Evolutionary conservation across 2,113 vertebrate species (phyloP), one percentile per base, ranked within the genome.

Genomic region (Hippoglossus stenolepis): DNA sequence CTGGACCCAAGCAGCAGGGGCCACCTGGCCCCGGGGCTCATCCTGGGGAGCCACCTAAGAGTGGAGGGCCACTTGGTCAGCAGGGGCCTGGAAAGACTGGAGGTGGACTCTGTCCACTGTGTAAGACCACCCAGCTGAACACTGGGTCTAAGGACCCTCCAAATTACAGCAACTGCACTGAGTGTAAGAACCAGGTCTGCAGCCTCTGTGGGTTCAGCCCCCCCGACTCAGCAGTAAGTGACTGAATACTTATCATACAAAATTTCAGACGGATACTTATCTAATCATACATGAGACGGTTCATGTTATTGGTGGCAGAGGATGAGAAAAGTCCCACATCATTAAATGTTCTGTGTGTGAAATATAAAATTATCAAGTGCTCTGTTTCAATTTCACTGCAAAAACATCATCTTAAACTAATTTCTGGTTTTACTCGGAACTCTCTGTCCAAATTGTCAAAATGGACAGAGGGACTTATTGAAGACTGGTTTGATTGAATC

Each of bases 161-260:
- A 79, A 99, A 99, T 91, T 98, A 95, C 90, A 97, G 88, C 84
- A 96, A 94, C 0, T 99, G 98, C 84, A 99, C 98, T 0, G 96
- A 97, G 92, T 99, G 98, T 93, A 96, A 96, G 67, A 95, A 93
- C 17, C 94, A 96, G 58, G 98, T 99, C 81, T 99, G 98, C 94
- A 99, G 96, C 85, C 94, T 98, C 18, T 99, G 98, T 86, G 98
- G 98, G 6, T 99, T 99, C 92, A 98, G 98, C 89, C 98, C 98
- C 38, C 94, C 94, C 11, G 94, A 95, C 85, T 94, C 94, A 38
- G 92, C 78, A 91, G 94, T 95, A 92, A 94, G 94, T 86, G 13
- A 24, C 2, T 0, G 1, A 49, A 54, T 43, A n/a, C 0, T 35
- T 24, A 24, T 68, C 15, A 35, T n/a, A 57, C 11, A 35, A 62